Evolutionary conservation across 2,113 vertebrate species (phyloP), one percentile per base, ranked within the genome.

Genomic region (Cyprinodon tularosa): DNA sequence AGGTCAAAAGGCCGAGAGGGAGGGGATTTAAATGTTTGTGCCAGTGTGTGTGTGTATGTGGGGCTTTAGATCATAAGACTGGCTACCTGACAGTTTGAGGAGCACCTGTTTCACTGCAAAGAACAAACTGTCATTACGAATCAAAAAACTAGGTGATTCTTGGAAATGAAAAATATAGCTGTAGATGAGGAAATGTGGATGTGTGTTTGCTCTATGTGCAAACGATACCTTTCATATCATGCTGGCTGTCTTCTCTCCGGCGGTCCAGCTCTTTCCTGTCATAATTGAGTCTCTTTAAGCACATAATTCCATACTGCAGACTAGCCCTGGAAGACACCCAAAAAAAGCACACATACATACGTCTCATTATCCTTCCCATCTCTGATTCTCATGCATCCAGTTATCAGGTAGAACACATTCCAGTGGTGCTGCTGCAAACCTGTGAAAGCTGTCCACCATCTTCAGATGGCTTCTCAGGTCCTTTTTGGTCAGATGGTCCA

Each of bases 371-470:
- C 36, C 38, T 44, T 48, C 71, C 80, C 71, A 73, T 84, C 63
- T 83, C 62, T 69, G 78, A 38, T 61, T 73, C 68, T 85, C 75
- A 79, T 71, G 10, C 48, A 59, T 71, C 42, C 62, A 76, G 62
- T 77, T 60, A 75, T 14, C 22, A 66, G 48, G 78, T 73, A 80
- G 62, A 73, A 50, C 42, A 68, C 69, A 74, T 84, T 17, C 71
- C 71, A 74, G 44, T 0, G 1, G 22, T 12, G 9, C 4, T 8
- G 68, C 59, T 15, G 63, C 95, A 93, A 85, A 99, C 97, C 98
- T 95, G 80, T 99, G 98, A 86, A 98, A 99, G 90, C 97, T 98
- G 94, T 99, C 98, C 81, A 99, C 98, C 97, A 99, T 98, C 93
- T 99, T 99, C 72, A 99, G 93, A 83, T 99, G 97, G 77, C 96